phyloP scores from a whole-genome alignment of 2,797 vertebrate genomes.

The Tangara arthus region DNA sequence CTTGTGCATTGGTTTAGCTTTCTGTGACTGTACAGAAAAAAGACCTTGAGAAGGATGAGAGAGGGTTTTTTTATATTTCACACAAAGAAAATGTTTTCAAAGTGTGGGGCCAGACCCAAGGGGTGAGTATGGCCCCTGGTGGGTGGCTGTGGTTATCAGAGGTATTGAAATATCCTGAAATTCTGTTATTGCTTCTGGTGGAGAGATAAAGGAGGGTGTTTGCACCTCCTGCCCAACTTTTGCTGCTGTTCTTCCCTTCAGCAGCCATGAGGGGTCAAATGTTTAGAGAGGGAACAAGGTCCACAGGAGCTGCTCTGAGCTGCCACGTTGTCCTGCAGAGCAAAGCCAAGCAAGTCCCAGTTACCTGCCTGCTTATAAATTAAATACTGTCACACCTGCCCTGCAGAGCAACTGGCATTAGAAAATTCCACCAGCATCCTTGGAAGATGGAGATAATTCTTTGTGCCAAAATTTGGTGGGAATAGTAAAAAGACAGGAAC shows the following conservation, averaged over 20 bases:
- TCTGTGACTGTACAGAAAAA: background rate
- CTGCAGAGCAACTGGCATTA: background rate
- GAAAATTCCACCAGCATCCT: background rate
- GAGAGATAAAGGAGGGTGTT: background rate
- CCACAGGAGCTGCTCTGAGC: background rate
- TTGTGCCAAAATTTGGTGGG: background rate
- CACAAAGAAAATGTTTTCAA: background rate
- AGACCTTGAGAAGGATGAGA: background rate
- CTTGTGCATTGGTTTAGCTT: background rate
- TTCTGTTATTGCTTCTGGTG: background rate
- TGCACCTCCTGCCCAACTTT: background rate
- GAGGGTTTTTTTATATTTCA: background rate
- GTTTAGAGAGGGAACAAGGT: background rate
- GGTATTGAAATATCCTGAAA: background rate
- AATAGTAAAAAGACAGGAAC: background rate
- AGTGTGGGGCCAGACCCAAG: background rate
- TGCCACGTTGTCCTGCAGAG: background rate
- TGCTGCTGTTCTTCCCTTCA: background rate
- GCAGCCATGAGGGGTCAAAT: accelerated
- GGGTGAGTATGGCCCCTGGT: no score
- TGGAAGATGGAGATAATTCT: background rate
- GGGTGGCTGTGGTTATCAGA: background rate
- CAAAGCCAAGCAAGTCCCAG: background rate
- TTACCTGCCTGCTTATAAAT: background rate
- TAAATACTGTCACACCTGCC: background rate